Percentiles rank a stretch among this genome's conserved stretches.
Conservation (phyloP, 2,797 vertebrate species). For the Eremophila alpestris region DNA sequence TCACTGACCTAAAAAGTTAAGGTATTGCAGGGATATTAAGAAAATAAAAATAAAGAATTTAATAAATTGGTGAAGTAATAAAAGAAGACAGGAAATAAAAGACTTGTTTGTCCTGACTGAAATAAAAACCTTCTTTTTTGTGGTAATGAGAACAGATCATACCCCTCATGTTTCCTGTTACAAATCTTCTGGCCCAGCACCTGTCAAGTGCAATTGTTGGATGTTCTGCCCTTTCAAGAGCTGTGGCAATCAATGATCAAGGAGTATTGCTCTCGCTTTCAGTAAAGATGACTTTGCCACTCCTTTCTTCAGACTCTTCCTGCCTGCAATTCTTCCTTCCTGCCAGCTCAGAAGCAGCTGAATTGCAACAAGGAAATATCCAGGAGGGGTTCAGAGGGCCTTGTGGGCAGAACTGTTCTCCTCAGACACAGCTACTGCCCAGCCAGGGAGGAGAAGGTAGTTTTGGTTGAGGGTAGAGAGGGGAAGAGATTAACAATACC, state of each 20-base stretch:
- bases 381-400: neutral
- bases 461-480: neutral
- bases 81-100: slow-evolving; percentile 15
- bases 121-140: neutral
- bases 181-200: neutral
- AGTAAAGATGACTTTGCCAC: neutral
- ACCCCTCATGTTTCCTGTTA: neutral
- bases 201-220: neutral
- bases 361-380: neutral
- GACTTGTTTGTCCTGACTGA: neutral
- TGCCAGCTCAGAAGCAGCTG: neutral
- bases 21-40: neutral
- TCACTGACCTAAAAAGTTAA: slow-evolving; percentile 21
- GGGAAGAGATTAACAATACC: neutral
- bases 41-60: slow-evolving; percentile 27
- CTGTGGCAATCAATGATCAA: neutral
- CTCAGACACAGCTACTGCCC: neutral
- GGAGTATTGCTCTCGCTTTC: neutral
- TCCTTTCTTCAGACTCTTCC: neutral
- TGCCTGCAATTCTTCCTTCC: neutral
- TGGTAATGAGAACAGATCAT: slow-evolving; percentile 1
- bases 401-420: neutral
- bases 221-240: neutral
- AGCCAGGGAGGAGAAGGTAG: neutral
- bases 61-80: slow-evolving; percentile 33